Base-by-base conservation (phyloP, 2,888 invertebrate species). In the Euzetes globulus region DNA sequence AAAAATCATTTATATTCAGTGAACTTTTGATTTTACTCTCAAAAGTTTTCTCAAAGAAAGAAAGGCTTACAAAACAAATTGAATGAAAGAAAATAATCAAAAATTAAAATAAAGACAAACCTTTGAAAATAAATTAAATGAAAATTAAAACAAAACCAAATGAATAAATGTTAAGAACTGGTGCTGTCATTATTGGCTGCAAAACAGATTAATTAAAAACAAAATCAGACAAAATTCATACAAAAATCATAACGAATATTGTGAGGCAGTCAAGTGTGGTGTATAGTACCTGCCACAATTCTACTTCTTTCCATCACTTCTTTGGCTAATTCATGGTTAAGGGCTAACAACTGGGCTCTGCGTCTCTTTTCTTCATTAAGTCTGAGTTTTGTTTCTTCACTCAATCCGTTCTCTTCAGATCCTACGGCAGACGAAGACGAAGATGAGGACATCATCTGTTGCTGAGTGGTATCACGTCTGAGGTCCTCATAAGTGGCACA, bases 261-360 rank as follows among this genome's bases (percentile, higher is more conserved):
- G 17, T 22, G 45, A 11, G 27, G 5, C 19, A 3, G 19, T 27
- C 22, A 22, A 15, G 11, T 3, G 60, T 27, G 60, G 19, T 58
- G 60, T n/a, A n/a, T n/a, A 19, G 47, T 87, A 94, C 94, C 94
- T 84, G 95, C 94, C 80, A 94, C 93, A 82, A 92, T 91, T 87
- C 93, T 92, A 85, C 93, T 94, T 87, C 92, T 92, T 85, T 92
- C 91, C 87, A 93, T 94, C 80, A 94, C 94, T 78, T 84, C 82
- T 83, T 91, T 90, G 77, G 94, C 95, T 80, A 95, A 86, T 80
- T 93, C 90, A 85, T 94, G 94, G 85, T 92, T 92, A 80, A 95
- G 86, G 82, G 92, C 92, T 77, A 95, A 87, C 80, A 95, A 86
- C 83, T 93, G 92, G 80, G 94, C 92, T 73, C 94, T 87, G 82